Evolutionary conservation across 1,140 invertebrate genomes (phyloP).

Genomic region (Drosophila aff.): DNA sequence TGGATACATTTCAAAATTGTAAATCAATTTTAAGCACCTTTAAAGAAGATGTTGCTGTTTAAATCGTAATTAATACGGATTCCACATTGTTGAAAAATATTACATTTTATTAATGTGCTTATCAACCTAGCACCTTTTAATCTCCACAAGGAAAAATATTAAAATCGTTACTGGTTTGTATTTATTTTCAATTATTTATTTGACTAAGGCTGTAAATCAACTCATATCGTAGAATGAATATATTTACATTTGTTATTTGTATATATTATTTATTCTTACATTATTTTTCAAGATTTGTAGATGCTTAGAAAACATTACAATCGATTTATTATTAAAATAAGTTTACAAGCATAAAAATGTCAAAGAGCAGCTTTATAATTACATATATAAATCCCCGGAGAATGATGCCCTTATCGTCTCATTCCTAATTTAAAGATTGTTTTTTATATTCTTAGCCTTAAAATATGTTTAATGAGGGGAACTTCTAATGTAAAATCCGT

Average conservation of each 20-base stretch:
- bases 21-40: background rate
- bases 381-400: background rate
- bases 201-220: background rate
- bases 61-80: background rate
- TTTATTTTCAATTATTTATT: background rate
- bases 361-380: background rate
- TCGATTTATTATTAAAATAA: background rate
- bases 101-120: too few species aligned
- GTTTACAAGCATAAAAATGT: background rate
- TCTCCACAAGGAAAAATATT: background rate
- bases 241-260: background rate
- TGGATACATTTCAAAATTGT: background rate
- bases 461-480: background rate
- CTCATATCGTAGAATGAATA: background rate
- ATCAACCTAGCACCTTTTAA: background rate
- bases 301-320: background rate
- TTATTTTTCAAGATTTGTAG: background rate
- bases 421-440: background rate
- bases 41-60: background rate
- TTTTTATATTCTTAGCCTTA: background rate
- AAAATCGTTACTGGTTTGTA: background rate
- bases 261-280: background rate
- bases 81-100: too few species aligned
- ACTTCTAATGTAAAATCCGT: background rate
- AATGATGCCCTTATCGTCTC: background rate